Evolutionary conservation across 2,113 vertebrate genomes (phyloP), one percentile per base, ranked within the genome.

Genomic region (Mirza zaza): DNA sequence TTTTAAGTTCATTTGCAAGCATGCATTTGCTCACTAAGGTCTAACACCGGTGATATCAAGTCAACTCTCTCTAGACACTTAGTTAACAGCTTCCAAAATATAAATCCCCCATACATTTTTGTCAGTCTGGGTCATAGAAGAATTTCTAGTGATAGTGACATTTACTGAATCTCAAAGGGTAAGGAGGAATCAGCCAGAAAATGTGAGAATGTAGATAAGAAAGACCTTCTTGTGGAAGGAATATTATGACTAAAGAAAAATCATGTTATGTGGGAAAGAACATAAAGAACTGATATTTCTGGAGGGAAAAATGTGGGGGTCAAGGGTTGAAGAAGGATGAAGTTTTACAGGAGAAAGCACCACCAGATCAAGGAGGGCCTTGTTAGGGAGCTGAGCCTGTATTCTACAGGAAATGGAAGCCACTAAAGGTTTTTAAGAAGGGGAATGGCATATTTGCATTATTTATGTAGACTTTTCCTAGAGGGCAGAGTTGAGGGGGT

Each of bases 1-100:
- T 81, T 1, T 1, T 14, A 15, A 91, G 65, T 96, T 95, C 68
- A 94, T 67, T 65, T 15, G 82, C 10, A 90, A 45, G 57, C 79
- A 94, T 29, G 90, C n/a, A 34, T 45, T 86, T 94, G 94, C 32
- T 93, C 65, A 94, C 23, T 83, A 96, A 95, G 36, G 42, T 79
- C n/a, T 96, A 83, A 93, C 13, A 93, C 34, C 9, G 20, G 25
- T 25, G 59, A 94, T 50, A 48, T 71, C n/a, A 96, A 75, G 87
- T 63, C 8, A 94, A 94, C 85, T 93, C 71, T 48, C 48, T 95
- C 34, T 29, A 95, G 75, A 96, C 65, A 90, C 21, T 10, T 84
- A 75, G 70, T 12, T 88, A 17, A 42, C 3, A 84, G 61, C 7
- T 95, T 95, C 68, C 81, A 96, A 96, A 82, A 87, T 61, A 95